Conservation (phyloP, 1,140 invertebrate species). For the Drosophila nigromelanica region DNA sequence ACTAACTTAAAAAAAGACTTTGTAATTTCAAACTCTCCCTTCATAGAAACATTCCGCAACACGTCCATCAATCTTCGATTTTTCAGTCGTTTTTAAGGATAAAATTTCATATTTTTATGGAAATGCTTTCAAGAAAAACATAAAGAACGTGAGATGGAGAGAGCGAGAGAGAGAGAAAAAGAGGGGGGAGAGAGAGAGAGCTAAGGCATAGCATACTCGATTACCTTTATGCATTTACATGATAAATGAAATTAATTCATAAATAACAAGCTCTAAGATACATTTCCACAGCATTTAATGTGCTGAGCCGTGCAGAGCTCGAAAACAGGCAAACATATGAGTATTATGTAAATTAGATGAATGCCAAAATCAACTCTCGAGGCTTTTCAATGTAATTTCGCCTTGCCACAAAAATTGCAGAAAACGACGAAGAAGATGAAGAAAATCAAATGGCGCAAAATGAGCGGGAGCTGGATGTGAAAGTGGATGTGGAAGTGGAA, state of each 20-base stretch:
- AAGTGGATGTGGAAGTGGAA: background rate
- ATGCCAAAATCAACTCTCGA: slow-evolving; percentile 73
- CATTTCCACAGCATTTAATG: slow-evolving; percentile 45
- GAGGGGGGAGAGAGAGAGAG: no score
- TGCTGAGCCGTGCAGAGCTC: slow-evolving; percentile 36
- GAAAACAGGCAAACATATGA: slow-evolving; percentile 68
- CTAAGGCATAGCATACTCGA: slow-evolving; percentile 46
- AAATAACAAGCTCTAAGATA: slow-evolving; percentile 71
- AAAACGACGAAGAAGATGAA: slow-evolving; percentile 1
- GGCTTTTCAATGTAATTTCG: slow-evolving; percentile 73
- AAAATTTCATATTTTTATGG: slow-evolving; percentile 32
- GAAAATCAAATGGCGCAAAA: slow-evolving; percentile 44
- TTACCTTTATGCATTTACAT: slow-evolving; percentile 76
- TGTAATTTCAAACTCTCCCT: background rate
- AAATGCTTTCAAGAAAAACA: slow-evolving; percentile 1
- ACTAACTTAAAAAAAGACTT: background rate
- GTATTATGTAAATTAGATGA: slow-evolving; percentile 76
- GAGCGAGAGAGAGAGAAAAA: no score
- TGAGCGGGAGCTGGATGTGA: background rate
- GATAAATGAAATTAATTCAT: slow-evolving; percentile 75
- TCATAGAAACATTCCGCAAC: background rate
- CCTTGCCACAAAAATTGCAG: slow-evolving; percentile 7
- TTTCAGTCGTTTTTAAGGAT: slow-evolving; percentile 1
- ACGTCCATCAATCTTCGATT: slow-evolving; percentile 12
- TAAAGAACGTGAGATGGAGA: no score